Percentiles rank a stretch among this genome's conserved stretches.
Evolutionary conservation across 2,888 invertebrate genomes (phyloP).

Genomic region (Leptothorax acervorum): DNA sequence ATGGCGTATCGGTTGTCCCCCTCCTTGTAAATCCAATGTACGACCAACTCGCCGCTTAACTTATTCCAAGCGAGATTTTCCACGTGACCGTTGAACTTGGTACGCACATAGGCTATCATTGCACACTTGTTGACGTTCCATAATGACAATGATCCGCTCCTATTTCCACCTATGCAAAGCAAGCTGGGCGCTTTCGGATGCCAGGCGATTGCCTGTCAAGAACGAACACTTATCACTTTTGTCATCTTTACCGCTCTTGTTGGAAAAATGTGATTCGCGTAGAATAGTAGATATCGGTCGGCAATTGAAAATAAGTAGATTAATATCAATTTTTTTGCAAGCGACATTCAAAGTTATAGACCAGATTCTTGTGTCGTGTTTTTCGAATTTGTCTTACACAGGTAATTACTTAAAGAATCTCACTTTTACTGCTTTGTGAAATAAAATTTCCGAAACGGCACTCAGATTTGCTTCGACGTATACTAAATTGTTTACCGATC

Average conservation of each 20-base stretch:
- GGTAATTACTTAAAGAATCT: too few relatives aligned
- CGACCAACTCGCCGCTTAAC: constrained; percentile 80
- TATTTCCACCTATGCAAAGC: constrained; percentile 80
- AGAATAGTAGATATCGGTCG: neutral
- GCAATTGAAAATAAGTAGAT: neutral
- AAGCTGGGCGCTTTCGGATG: constrained; percentile 77
- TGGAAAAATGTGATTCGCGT: neutral
- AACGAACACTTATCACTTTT: neutral
- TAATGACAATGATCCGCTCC: constrained; percentile 76
- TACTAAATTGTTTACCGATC: too few relatives aligned
- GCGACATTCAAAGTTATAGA: too few relatives aligned
- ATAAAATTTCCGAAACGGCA: too few relatives aligned
- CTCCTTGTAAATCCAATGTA: constrained; percentile 77
- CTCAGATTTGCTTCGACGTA: too few relatives aligned
- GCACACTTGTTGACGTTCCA: constrained; percentile 76
- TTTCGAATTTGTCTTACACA: too few relatives aligned
- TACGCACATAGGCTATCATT: constrained; percentile 69
- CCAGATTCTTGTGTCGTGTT: too few relatives aligned
- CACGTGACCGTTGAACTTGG: constrained; percentile 71
- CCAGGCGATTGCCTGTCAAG: constrained; percentile 79
- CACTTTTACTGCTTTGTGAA: neutral
- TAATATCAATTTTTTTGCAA: too few relatives aligned
- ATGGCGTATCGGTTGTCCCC: constrained; percentile 60
- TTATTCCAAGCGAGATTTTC: constrained; percentile 79
- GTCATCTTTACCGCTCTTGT: neutral